Evolutionary conservation across 2,797 vertebrate genomes (phyloP).

Genomic region (Anomalospiza imberbis): DNA sequence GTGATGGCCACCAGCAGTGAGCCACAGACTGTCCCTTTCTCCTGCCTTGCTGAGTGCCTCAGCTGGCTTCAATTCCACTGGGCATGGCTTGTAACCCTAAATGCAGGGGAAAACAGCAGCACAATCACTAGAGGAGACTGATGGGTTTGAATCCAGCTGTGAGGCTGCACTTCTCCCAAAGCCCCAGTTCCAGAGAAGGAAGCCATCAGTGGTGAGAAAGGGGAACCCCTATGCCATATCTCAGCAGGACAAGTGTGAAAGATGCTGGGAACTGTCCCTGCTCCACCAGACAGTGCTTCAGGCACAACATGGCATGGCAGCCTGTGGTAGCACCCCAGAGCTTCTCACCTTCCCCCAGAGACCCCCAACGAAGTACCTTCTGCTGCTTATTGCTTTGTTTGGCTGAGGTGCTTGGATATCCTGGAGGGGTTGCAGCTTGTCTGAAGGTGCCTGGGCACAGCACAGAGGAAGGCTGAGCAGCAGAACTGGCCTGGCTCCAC

Average conservation of each 20-base stretch:
- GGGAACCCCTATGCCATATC: too few relatives aligned
- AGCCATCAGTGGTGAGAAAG: not conserved
- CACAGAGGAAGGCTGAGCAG: not conserved
- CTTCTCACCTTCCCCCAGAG: not conserved
- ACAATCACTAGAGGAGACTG: not conserved
- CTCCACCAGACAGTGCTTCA: not conserved
- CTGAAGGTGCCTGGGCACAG: not conserved
- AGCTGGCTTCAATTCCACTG: not conserved
- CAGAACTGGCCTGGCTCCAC: constrained; percentile 52
- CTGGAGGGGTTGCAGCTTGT: not conserved
- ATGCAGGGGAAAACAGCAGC: not conserved
- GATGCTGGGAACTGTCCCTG: not conserved
- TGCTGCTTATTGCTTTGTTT: not conserved
- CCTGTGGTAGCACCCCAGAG: not conserved
- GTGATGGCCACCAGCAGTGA: not conserved
- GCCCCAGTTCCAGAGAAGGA: not conserved
- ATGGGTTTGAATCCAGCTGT: not conserved
- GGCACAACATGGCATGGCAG: not conserved
- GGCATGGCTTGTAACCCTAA: not conserved
- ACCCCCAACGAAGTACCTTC: not conserved
- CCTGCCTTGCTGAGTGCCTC: not conserved
- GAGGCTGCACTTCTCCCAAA: not conserved
- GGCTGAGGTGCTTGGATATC: fast-evolving
- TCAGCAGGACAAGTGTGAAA: not conserved
- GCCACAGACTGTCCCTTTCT: not conserved